Evolutionary conservation across 1,140 invertebrate genomes (phyloP).

Genomic region (Aphaenogaster ashmeadi): DNA sequence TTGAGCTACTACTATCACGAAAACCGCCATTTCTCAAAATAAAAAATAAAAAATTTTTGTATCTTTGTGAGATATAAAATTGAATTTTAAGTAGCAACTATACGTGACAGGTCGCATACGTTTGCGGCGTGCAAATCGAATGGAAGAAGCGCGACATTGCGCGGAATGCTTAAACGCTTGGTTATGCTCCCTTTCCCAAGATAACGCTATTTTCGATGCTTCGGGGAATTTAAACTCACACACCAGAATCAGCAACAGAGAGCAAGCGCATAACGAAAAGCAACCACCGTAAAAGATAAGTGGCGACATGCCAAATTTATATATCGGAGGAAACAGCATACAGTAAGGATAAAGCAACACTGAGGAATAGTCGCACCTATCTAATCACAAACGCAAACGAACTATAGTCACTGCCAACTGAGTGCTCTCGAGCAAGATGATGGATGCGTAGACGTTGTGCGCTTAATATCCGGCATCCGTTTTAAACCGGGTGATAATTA

Average conservation of each 20-base stretch:
- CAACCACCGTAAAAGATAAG: constrained; percentile 38
- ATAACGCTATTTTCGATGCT: constrained; percentile 55
- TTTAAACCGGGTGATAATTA: constrained; percentile 3
- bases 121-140: not conserved
- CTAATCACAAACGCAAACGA: not conserved
- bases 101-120: not conserved
- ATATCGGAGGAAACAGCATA: not conserved
- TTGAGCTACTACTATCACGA: not conserved
- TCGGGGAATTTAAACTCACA: constrained; percentile 25
- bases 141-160: not conserved
- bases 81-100: not conserved
- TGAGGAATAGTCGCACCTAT: constrained; percentile 1
- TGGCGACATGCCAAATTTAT: constrained; percentile 49
- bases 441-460: not conserved
- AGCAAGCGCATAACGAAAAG: constrained; percentile 28
- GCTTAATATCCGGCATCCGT: not conserved
- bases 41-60: not conserved
- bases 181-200: constrained; percentile 31
- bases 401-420: not conserved
- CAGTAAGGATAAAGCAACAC: constrained; percentile 1
- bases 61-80: not conserved
- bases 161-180: not conserved
- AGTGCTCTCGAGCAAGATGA: not conserved
- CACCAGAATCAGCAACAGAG: not conserved
- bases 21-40: not conserved